phyloP scores from a whole-genome alignment of 2,888 invertebrate species.

The Hanleya hanleyi region DNA sequence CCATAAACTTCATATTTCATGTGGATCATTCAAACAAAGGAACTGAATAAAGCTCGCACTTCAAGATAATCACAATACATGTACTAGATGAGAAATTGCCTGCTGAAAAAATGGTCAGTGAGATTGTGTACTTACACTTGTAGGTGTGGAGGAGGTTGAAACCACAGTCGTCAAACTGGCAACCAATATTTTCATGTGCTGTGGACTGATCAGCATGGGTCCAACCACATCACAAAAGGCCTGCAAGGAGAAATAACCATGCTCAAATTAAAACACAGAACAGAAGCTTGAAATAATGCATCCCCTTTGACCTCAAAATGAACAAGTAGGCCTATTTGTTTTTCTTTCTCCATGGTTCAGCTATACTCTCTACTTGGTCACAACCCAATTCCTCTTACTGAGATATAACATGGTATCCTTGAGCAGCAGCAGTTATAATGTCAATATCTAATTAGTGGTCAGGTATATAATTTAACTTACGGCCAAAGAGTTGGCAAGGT shows the following conservation, averaged over 20 bases:
- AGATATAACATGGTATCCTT: too few relatives aligned
- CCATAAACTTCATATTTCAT: too few relatives aligned
- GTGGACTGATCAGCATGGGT: slow-evolving; percentile 51
- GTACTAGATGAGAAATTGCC: not conserved
- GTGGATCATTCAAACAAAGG: too few relatives aligned
- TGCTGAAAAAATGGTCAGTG: not conserved
- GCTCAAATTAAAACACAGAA: not conserved
- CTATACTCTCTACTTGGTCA: too few relatives aligned
- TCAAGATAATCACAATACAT: too few relatives aligned
- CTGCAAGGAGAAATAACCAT: slow-evolving; percentile 37
- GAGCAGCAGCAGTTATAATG: not conserved
- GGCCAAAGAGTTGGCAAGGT: slow-evolving; percentile 59
- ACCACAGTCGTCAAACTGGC: slow-evolving; percentile 57
- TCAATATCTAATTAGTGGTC: too few relatives aligned
- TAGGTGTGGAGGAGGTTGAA: slow-evolving; percentile 50
- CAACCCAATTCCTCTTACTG: too few relatives aligned
- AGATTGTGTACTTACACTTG: slow-evolving; percentile 49
- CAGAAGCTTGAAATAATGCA: too few relatives aligned
- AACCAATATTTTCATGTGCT: slow-evolving; percentile 60
- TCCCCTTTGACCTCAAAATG: too few relatives aligned
- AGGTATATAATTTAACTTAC: slow-evolving; percentile 59
- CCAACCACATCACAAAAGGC: slow-evolving; percentile 59
- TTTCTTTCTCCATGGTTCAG: too few relatives aligned
- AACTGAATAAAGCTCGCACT: too few relatives aligned
- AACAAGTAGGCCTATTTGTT: too few relatives aligned